Conservation (phyloP, 35 echinoderm and acorn worm genomes). For the Anneissia japonica region DNA sequence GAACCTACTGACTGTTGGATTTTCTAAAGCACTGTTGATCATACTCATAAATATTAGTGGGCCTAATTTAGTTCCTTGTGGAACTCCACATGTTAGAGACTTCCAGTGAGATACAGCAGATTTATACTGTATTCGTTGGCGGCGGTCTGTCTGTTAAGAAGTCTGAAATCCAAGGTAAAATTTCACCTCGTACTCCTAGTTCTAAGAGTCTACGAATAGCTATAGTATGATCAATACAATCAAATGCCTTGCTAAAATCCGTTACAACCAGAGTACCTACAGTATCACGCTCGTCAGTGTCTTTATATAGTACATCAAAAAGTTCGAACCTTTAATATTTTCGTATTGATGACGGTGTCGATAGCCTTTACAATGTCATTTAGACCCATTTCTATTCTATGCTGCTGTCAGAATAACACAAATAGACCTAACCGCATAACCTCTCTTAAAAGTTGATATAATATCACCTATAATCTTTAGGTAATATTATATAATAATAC, state of each 20-base stretch:
- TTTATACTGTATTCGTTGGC: constrained; percentile 17
- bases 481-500: too few species aligned
- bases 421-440: too few species aligned
- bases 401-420: too few species aligned
- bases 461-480: too few species aligned
- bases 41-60: background rate
- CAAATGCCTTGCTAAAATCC: constrained; percentile 47
- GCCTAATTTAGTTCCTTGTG: background rate
- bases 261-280: constrained; percentile 21
- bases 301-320: background rate
- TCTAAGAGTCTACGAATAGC: background rate
- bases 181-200: background rate
- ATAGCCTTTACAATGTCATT: too few species aligned
- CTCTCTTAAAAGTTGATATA: too few species aligned
- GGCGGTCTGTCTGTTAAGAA: constrained; percentile 11
- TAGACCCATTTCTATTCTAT: too few species aligned
- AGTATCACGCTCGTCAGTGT: background rate
- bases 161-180: constrained; percentile 5
- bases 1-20: background rate
- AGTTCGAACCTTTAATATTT: too few species aligned
- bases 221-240: constrained; percentile 21
- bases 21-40: background rate
- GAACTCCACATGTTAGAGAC: background rate
- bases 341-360: too few species aligned
- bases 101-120: background rate